phyloP scores from a whole-genome alignment of 2,113 vertebrate genomes.

The Pelecanoides urinatrix region DNA sequence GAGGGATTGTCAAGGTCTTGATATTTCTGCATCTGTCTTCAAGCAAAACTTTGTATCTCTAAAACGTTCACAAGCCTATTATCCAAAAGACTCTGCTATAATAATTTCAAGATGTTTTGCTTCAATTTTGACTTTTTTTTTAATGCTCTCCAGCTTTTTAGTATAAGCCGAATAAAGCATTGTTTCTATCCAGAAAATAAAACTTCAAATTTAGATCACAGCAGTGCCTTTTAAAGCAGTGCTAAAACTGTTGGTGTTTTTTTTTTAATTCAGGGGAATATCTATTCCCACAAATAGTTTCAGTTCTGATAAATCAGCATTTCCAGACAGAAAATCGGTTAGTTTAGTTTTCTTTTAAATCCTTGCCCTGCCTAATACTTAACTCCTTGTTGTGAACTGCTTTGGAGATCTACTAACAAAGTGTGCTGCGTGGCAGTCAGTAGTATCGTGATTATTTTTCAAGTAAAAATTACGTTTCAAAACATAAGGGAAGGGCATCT shows the following conservation, averaged over 20 bases:
- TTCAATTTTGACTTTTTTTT: not conserved
- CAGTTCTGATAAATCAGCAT: not conserved
- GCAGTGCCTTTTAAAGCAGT: not conserved
- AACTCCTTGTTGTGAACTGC: not conserved
- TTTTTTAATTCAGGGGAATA: not conserved
- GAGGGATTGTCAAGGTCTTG: not conserved
- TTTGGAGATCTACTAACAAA: not conserved
- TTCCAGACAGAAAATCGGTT: not conserved
- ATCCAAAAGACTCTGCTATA: conserved; percentile 29
- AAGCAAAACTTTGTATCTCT: conserved; percentile 15
- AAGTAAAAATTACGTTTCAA: not conserved
- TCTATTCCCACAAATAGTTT: not conserved
- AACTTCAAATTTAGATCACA: not conserved
- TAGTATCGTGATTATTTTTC: not conserved
- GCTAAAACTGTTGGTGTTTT: not conserved
- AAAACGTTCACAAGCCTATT: not conserved
- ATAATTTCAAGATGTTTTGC: conserved; percentile 54
- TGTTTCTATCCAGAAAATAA: conserved; percentile 23
- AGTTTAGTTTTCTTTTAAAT: not conserved
- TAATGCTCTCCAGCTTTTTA: conserved; percentile 38
- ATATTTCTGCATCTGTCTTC: conserved; percentile 27
- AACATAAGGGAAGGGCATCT: not conserved
- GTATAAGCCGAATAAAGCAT: not conserved
- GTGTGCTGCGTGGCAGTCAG: not conserved
- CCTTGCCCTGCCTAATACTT: not conserved